Evolutionary conservation across 2,797 vertebrate genomes (phyloP).

Genomic region (Spizella passerina): DNA sequence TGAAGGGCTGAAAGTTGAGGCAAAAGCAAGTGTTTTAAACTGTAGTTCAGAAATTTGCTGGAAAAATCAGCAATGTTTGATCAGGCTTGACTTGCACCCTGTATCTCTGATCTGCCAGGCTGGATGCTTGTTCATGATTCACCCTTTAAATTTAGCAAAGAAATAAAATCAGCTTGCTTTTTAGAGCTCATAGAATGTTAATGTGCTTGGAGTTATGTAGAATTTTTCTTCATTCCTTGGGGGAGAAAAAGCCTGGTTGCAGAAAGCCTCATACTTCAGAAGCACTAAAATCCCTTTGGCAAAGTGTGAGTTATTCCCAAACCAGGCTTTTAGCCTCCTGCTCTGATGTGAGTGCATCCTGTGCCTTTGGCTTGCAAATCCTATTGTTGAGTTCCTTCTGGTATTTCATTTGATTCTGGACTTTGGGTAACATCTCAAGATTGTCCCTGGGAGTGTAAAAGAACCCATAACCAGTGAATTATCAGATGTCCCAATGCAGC

Average conservation of each 20-base stretch:
- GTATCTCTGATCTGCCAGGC: background rate
- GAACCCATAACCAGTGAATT: background rate
- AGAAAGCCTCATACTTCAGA: background rate
- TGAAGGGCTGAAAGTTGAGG: background rate
- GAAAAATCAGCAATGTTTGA: background rate
- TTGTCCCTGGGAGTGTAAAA: background rate
- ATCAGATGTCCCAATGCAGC: background rate
- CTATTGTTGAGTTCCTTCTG: background rate
- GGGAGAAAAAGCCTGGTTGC: background rate
- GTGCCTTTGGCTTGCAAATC: background rate
- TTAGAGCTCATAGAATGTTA: background rate
- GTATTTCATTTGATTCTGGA: background rate
- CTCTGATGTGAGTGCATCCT: background rate
- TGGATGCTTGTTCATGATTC: background rate
- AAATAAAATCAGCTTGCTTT: background rate
- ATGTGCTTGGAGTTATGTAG: background rate
- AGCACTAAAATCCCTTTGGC: background rate
- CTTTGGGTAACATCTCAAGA: background rate
- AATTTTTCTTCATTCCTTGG: background rate
- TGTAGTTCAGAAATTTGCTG: background rate
- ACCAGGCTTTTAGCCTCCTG: background rate
- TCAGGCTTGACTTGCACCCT: background rate
- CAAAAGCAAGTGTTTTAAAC: background rate
- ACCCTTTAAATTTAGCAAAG: background rate
- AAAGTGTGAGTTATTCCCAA: background rate